These are phyloP conservation scores for Bradypodion pumilum DNA, from an alignment of 2,797 vertebrate species.

Conservation along the genomic window DNA sequence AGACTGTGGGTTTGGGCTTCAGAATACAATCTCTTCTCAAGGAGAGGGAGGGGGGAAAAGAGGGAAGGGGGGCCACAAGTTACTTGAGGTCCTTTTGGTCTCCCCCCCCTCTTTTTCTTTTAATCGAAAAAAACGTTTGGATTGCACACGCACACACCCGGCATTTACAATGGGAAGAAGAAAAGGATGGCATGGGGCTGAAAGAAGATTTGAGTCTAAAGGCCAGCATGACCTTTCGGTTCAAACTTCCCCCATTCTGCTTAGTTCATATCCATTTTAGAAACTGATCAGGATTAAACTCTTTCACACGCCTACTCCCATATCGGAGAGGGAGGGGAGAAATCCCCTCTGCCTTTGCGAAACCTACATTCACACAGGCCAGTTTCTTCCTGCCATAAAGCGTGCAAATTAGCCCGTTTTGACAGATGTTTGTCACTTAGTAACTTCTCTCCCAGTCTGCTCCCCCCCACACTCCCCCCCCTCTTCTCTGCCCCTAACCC, in stretches of 20 bases:
- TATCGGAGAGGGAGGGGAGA: not conserved
- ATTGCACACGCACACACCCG: not conserved
- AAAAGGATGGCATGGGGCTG: not conserved
- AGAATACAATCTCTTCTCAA: too few relatives aligned
- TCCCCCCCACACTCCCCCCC: slow-evolving; percentile 49
- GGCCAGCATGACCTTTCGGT: slow-evolving; percentile 38
- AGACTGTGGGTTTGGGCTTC: too few relatives aligned
- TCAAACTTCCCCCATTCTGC: slow-evolving; percentile 18
- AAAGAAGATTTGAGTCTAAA: slow-evolving; percentile 8
- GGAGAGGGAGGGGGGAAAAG: fast-evolving
- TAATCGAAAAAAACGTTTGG: not conserved
- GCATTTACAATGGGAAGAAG: not conserved
- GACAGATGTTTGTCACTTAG: slow-evolving; percentile 97
- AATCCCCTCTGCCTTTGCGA: not conserved
- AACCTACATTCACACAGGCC: slow-evolving; percentile 25
- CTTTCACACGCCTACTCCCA: not conserved
- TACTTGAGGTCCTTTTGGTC: not conserved
- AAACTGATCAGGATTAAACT: not conserved
- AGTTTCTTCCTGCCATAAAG: slow-evolving; percentile 60
- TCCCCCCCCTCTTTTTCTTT: not conserved
- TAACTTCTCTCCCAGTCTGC: slow-evolving; percentile 88
- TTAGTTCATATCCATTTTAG: slow-evolving; percentile 16
- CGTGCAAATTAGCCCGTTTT: slow-evolving; percentile 80
- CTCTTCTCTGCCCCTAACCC: slow-evolving; percentile 83
- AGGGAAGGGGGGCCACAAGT: fast-evolving